A percentile compares a stretch with the other conserved stretches of the same genome.
phyloP scores from a whole-genome alignment of 2,888 invertebrate genomes.

The Panzeria rudis region DNA sequence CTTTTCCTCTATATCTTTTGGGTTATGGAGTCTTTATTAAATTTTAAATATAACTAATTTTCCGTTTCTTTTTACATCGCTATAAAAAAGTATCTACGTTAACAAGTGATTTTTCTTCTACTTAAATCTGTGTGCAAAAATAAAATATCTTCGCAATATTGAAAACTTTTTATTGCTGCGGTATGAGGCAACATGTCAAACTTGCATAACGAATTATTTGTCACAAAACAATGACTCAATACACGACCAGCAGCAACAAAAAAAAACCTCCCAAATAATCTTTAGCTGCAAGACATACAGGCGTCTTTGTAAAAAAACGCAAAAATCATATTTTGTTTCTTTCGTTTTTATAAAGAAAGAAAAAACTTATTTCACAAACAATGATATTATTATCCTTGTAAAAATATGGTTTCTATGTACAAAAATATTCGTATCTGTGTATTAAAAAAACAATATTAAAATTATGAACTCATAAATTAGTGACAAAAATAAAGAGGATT shows the following conservation, averaged over 20 bases:
- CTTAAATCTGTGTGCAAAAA: background rate
- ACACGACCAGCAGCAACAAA: constrained; percentile 11
- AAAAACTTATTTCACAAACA: background rate
- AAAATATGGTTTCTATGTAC: background rate
- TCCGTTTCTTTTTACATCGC: background rate
- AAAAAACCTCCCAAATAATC: constrained; percentile 3
- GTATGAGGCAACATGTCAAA: constrained; percentile 61
- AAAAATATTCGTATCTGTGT: background rate
- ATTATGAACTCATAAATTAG: constrained; percentile 62
- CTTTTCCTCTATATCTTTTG: background rate
- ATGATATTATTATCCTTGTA: background rate
- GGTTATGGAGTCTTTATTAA: background rate
- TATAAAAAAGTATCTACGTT: background rate
- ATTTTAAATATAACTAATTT: background rate
- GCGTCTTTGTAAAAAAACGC: constrained; percentile 45
- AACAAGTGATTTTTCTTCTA: background rate
- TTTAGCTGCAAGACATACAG: constrained; percentile 67
- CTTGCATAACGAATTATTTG: constrained; percentile 66
- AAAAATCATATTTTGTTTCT: constrained; percentile 37
- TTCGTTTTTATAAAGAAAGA: background rate
- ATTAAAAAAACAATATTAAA: background rate
- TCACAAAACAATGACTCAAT: constrained; percentile 68
- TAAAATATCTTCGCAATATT: constrained; percentile 23
- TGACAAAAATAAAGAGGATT: constrained; percentile 3
- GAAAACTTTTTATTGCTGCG: constrained; percentile 20